These are phyloP conservation scores for Atopsyche davidsoni DNA, from an alignment of 1,140 invertebrate species.

Conservation along the genomic window DNA sequence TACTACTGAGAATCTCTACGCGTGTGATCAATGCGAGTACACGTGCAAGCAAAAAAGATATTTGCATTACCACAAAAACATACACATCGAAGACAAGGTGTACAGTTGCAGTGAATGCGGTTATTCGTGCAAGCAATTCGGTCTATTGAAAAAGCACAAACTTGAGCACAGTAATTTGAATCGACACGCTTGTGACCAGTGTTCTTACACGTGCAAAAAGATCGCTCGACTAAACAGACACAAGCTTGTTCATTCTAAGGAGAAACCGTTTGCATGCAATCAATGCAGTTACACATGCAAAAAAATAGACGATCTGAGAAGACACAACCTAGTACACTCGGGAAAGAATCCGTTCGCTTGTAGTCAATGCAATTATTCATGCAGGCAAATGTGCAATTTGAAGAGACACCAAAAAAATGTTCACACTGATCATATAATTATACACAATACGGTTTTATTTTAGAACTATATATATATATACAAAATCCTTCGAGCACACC, in stretches of 20 bases:
- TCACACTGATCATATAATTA: too few species aligned
- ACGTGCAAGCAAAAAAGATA: constrained; percentile 11
- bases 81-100: constrained; percentile 10
- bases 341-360: too few species aligned
- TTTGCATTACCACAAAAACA: constrained; percentile 9
- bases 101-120: constrained; percentile 15
- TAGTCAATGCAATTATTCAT: too few species aligned
- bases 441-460: too few species aligned
- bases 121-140: constrained; percentile 9
- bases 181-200: constrained; percentile 10
- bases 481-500: too few species aligned
- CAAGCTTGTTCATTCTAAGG: too few species aligned
- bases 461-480: too few species aligned
- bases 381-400: too few species aligned
- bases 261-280: too few species aligned
- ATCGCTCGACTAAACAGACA: too few species aligned
- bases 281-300: background rate
- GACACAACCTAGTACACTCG: background rate
- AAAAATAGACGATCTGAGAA: background rate
- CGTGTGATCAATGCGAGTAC: constrained; percentile 3
- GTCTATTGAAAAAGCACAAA: constrained; percentile 10
- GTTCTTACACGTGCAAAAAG: too few species aligned
- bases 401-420: too few species aligned
- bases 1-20: background rate
- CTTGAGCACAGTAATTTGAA: constrained; percentile 9